Conservation (phyloP, 2,888 invertebrate species). For the Laspeyria flexula region DNA sequence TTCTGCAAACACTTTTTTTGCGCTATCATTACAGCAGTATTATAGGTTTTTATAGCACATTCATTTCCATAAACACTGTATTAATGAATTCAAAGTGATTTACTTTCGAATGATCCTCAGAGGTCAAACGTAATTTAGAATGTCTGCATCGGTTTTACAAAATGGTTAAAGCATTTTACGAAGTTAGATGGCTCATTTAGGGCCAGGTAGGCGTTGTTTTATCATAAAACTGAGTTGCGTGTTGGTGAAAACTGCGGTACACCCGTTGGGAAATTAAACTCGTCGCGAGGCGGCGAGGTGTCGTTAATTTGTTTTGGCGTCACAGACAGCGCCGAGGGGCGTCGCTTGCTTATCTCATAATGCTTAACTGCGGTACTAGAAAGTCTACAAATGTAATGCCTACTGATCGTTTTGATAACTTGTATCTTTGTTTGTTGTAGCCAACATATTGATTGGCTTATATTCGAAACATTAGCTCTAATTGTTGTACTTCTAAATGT, state of each 20-base stretch:
- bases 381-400: conserved; percentile 39
- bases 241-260: conserved; percentile 60
- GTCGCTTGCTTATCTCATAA: conserved; percentile 42
- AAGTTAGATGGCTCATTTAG: conserved; percentile 48
- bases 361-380: conserved; percentile 35
- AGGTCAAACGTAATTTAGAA: conserved; percentile 16
- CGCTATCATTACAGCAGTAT: neutral
- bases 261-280: conserved; percentile 82
- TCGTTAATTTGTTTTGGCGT: conserved; percentile 77
- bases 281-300: conserved; percentile 60
- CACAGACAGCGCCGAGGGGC: conserved; percentile 43
- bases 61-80: neutral
- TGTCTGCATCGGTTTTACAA: conserved; percentile 32
- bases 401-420: conserved; percentile 31
- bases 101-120: conserved; percentile 3
- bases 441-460: no score
- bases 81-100: conserved; percentile 4
- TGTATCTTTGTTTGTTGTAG: neutral
- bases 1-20: conserved; percentile 3
- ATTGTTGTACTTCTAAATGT: no score
- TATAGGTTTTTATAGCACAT: neutral
- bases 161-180: conserved; percentile 41
- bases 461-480: no score
- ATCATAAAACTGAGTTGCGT: conserved; percentile 57
- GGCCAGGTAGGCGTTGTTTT: conserved; percentile 45